Percentiles rank a stretch among this genome's conserved stretches.
phyloP scores from a whole-genome alignment of 2,888 invertebrate species.

The Agriopis aurantiaria region DNA sequence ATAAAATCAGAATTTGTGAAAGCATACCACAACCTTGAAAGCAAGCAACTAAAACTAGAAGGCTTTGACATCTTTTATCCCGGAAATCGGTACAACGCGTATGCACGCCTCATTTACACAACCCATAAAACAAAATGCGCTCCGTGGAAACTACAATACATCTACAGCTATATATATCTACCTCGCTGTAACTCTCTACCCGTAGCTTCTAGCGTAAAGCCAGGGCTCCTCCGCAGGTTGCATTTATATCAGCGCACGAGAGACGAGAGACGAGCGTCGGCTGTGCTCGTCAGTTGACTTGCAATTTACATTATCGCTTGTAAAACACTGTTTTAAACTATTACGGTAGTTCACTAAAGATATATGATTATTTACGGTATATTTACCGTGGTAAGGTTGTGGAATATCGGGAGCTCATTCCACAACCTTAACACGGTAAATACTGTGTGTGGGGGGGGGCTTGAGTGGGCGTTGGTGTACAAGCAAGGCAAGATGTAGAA shows the following conservation, averaged over 20 bases:
- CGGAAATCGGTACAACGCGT: conserved; percentile 14
- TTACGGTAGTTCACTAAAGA: too few relatives aligned
- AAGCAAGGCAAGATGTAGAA: too few relatives aligned
- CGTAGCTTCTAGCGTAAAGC: conserved; percentile 1
- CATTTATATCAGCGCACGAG: not conserved
- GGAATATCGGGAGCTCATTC: too few relatives aligned
- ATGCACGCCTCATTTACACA: conserved; percentile 11
- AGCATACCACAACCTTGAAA: not conserved
- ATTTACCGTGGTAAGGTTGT: too few relatives aligned
- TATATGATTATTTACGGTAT: too few relatives aligned
- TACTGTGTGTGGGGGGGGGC: too few relatives aligned
- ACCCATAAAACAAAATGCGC: conserved; percentile 18
- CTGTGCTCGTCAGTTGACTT: too few relatives aligned
- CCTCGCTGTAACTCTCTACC: conserved; percentile 3
- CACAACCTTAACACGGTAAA: too few relatives aligned
- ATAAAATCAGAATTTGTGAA: not conserved
- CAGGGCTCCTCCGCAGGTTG: not conserved
- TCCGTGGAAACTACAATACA: conserved; percentile 15
- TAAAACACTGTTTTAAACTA: too few relatives aligned
- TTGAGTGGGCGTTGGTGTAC: too few relatives aligned
- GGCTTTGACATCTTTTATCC: not conserved
- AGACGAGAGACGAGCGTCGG: too few relatives aligned
- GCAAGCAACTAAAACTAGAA: not conserved
- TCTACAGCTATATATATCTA: conserved; percentile 8
- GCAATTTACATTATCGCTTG: too few relatives aligned